Conservation (phyloP, 2,797 vertebrate species). For the Poliocrania exsul region DNA sequence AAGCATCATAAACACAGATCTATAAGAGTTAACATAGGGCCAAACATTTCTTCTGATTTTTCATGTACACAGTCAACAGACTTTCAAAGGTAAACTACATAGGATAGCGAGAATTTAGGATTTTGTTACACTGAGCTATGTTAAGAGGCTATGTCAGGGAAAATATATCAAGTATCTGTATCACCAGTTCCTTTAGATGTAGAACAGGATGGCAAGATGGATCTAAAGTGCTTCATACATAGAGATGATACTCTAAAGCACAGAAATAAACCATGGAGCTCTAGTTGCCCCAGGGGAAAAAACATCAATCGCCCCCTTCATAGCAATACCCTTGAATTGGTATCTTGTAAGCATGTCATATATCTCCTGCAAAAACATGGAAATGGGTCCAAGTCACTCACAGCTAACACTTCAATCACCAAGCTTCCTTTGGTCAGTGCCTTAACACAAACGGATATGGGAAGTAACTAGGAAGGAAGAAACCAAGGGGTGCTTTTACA, state of each 20-base stretch:
- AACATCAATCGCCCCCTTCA: not conserved
- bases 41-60: not conserved
- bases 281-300: not conserved
- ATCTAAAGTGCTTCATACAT: not conserved
- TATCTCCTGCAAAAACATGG: not conserved
- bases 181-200: not conserved
- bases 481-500: not conserved
- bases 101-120: not conserved
- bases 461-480: not conserved
- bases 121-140: not conserved
- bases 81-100: not conserved
- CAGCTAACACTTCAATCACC: not conserved
- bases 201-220: not conserved
- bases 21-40: not conserved
- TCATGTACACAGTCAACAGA: not conserved
- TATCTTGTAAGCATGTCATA: not conserved
- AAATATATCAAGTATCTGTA: not conserved
- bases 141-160: not conserved
- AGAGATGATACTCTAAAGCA: constrained; percentile 3
- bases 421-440: not conserved
- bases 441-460: not conserved
- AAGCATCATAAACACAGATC: not conserved
- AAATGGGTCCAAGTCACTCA: not conserved
- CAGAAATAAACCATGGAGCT: not conserved
- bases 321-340: not conserved